phyloP scores from a whole-genome alignment of 2,797 vertebrate species.

The Petrocephalus schoutedeni region DNA sequence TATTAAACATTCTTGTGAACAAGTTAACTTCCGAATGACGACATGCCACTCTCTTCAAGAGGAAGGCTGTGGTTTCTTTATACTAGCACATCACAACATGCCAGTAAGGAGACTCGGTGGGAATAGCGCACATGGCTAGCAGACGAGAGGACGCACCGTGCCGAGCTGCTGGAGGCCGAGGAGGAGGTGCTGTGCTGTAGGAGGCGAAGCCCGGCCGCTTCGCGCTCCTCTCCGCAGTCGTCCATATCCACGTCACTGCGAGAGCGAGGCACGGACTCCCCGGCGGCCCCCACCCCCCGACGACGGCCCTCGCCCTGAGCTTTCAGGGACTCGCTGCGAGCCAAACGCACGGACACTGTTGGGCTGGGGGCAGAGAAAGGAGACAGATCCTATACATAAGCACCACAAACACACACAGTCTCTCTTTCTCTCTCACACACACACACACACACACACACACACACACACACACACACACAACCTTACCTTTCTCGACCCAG shows the following conservation, averaged over 20 bases:
- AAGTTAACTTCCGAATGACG: neutral
- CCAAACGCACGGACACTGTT: slow-evolving; percentile 67
- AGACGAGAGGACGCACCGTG: slow-evolving; percentile 57
- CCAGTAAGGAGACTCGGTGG: neutral
- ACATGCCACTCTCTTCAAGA: neutral
- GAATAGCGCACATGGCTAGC: neutral
- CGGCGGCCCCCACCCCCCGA: slow-evolving; percentile 61
- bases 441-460: neutral
- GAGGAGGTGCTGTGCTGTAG: slow-evolving; percentile 82
- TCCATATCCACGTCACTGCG: slow-evolving; percentile 93
- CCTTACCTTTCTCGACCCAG: slow-evolving; percentile 66
- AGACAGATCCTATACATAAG: neutral
- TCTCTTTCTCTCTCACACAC: neutral
- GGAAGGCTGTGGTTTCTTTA: neutral
- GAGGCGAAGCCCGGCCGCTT: slow-evolving; percentile 65
- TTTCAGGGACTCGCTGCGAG: slow-evolving; percentile 85
- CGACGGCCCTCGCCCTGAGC: slow-evolving; percentile 83
- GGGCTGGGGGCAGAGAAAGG: slow-evolving; percentile 46
- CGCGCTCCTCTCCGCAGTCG: slow-evolving; percentile 69
- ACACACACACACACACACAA: neutral
- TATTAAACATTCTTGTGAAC: neutral
- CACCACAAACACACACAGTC: neutral
- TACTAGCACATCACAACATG: neutral
- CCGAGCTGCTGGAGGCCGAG: slow-evolving; percentile 78
- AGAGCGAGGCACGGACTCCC: slow-evolving; percentile 79